A percentile compares a stretch with the other conserved stretches of the same genome.
Conservation (phyloP, 37 sponge, comb jelly and placozoan genomes). For the Petrosia ficiformis region DNA sequence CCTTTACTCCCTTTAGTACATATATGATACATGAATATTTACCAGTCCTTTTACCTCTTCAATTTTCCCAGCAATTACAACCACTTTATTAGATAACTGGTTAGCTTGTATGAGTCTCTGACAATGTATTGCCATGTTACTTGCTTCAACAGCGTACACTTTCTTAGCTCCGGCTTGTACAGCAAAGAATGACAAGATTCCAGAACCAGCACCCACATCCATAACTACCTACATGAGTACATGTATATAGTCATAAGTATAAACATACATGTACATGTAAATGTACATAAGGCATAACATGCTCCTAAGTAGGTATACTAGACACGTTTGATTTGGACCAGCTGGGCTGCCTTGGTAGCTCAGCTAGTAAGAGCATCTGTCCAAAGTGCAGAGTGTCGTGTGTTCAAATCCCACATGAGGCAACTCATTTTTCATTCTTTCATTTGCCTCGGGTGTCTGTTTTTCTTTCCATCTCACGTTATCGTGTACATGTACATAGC, state of each 20-base stretch:
- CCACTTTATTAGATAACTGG: conserved; percentile 54
- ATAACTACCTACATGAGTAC: conserved; percentile 79
- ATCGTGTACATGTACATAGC: too few relatives aligned
- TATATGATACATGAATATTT: neutral
- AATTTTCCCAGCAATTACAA: conserved; percentile 86
- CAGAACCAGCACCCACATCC: conserved; percentile 94
- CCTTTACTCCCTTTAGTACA: too few relatives aligned
- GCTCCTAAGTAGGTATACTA: too few relatives aligned
- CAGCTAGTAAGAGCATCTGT: too few relatives aligned
- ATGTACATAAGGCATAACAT: too few relatives aligned
- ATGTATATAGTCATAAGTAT: neutral
- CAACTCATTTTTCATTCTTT: too few relatives aligned
- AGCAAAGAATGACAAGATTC: conserved; percentile 95
- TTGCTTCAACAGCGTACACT: conserved; percentile 93
- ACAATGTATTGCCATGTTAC: conserved; percentile 77
- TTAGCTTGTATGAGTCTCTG: conserved; percentile 63
- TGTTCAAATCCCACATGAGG: too few relatives aligned
- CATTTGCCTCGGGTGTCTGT: too few relatives aligned
- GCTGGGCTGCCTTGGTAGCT: too few relatives aligned
- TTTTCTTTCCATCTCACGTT: too few relatives aligned
- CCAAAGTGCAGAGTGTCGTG: too few relatives aligned
- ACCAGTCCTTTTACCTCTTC: conserved; percentile 77
- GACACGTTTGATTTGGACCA: too few relatives aligned
- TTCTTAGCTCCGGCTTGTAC: conserved; percentile 86
- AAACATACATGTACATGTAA: neutral